phyloP scores from a whole-genome alignment of 2,888 invertebrate genomes.

The Rambutsinella grinnellia region DNA sequence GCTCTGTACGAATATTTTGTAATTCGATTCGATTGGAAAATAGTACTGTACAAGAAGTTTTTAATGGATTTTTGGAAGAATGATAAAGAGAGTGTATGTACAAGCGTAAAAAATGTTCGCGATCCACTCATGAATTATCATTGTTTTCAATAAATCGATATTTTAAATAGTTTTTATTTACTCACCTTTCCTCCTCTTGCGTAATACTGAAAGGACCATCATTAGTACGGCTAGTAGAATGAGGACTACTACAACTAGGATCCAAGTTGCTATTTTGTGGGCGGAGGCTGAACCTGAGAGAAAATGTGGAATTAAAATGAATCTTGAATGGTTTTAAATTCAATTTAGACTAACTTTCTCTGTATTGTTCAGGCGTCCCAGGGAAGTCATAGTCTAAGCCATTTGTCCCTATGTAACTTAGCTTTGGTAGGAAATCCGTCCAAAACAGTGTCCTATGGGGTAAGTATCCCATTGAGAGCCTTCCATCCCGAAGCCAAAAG shows the following conservation, averaged over 20 bases:
- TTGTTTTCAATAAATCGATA: too few relatives aligned
- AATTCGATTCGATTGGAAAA: conserved; percentile 50
- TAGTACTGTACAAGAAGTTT: conserved; percentile 47
- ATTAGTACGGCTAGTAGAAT: conserved; percentile 63
- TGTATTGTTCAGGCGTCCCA: conserved; percentile 59
- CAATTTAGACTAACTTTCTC: conserved; percentile 54
- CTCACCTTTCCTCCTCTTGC: conserved; percentile 63
- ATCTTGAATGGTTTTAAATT: background rate
- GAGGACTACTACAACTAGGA: conserved; percentile 64
- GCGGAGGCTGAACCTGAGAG: conserved; percentile 60
- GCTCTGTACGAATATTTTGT: conserved; percentile 59
- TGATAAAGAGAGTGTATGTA: too few relatives aligned
- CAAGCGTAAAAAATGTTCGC: background rate
- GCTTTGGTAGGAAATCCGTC: conserved; percentile 70
- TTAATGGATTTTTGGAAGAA: background rate
- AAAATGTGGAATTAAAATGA: background rate
- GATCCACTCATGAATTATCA: too few relatives aligned
- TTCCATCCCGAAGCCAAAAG: conserved; percentile 73
- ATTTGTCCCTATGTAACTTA: conserved; percentile 65
- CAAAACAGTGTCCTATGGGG: conserved; percentile 69
- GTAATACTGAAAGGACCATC: conserved; percentile 63
- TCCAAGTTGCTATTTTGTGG: conserved; percentile 65
- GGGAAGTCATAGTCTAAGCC: conserved; percentile 53
- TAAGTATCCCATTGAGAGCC: conserved; percentile 71
- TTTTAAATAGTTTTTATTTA: conserved; percentile 12